Conservation (phyloP, 2,113 vertebrate genomes). For the Melanerpes aurifrons region DNA sequence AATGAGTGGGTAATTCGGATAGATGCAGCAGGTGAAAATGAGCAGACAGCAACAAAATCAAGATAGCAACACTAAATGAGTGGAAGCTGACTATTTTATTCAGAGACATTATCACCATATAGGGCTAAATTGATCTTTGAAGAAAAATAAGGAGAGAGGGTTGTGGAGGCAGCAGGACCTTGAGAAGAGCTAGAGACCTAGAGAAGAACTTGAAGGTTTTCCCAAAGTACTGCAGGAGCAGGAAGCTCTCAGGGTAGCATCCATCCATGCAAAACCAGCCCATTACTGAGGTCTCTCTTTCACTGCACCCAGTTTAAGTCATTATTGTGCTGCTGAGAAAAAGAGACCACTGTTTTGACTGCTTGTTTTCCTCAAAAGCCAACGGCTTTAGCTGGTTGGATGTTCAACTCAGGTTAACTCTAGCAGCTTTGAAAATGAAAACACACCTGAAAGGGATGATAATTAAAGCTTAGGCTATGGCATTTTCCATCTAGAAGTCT, state of each 20-base stretch:
- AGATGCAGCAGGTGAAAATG: background rate
- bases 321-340: background rate
- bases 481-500: conserved; percentile 1
- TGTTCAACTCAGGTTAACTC: conserved; percentile 3
- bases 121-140: background rate
- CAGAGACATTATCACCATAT: background rate
- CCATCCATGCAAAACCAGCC: background rate
- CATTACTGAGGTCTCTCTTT: background rate
- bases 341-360: background rate
- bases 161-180: background rate
- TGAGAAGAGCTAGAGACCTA: background rate
- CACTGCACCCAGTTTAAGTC: background rate
- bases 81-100: background rate
- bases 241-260: background rate
- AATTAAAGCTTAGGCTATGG: background rate
- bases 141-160: background rate
- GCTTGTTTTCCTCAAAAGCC: background rate
- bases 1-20: background rate
- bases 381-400: background rate
- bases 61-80: background rate
- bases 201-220: background rate
- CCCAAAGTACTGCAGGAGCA: background rate
- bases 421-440: conserved; percentile 4
- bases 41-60: background rate
- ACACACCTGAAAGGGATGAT: background rate